A percentile compares a stretch with the other conserved stretches of the same genome.
Conservation (phyloP, 2,888 invertebrate genomes). For the Agrotis ipsilon region DNA sequence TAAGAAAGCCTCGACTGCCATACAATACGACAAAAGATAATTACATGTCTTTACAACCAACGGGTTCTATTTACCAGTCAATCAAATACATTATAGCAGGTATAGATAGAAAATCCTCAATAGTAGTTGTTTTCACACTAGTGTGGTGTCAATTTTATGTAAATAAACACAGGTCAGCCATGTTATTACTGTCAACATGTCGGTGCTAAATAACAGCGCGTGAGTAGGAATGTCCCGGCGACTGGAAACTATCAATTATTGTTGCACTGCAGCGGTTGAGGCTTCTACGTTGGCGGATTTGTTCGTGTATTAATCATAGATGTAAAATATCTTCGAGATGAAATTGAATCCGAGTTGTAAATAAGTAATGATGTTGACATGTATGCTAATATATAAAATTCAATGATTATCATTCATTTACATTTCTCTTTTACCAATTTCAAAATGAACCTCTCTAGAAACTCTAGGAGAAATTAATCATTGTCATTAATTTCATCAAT, state of each 20-base stretch:
- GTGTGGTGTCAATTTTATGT: conserved; percentile 63
- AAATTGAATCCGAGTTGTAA: too few relatives aligned
- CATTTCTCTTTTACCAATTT: too few relatives aligned
- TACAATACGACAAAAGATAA: conserved; percentile 12
- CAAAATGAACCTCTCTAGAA: too few relatives aligned
- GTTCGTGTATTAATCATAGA: not conserved
- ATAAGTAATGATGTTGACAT: too few relatives aligned
- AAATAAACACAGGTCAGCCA: conserved; percentile 59
- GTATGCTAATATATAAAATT: too few relatives aligned
- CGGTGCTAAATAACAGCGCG: conserved; percentile 68
- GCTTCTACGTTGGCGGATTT: conserved; percentile 67
- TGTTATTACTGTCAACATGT: conserved; percentile 72
- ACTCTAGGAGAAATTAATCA: too few relatives aligned
- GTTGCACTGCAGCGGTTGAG: conserved; percentile 65
- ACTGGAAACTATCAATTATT: conserved; percentile 82
- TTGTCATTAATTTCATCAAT: too few relatives aligned
- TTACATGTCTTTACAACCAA: conserved; percentile 11
- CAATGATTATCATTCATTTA: too few relatives aligned
- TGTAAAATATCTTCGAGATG: too few relatives aligned
- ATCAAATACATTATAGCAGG: conserved; percentile 42
- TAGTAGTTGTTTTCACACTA: conserved; percentile 52
- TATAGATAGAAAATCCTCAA: conserved; percentile 27
- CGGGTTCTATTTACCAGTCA: conserved; percentile 37
- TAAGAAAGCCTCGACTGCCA: conserved; percentile 7
- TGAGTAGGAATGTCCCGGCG: conserved; percentile 63